Percentiles rank a stretch among this genome's conserved stretches.
Conservation (phyloP, 2,888 invertebrate genomes). For the Cataglyphis rosenhaueri region DNA sequence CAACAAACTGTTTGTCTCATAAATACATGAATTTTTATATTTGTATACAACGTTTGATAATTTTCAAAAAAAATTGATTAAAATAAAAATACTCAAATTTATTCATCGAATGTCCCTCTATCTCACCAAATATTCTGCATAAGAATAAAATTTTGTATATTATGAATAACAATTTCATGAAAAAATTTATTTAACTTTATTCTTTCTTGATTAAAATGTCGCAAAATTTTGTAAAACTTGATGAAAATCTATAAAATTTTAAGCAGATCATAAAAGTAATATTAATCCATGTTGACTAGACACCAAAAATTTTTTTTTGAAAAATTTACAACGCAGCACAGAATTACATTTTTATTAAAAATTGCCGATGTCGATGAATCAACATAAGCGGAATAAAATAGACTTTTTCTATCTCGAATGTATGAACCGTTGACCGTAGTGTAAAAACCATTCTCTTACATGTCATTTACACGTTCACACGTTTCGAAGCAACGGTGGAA, state of each 20-base stretch:
- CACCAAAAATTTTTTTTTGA: background rate
- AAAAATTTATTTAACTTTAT: constrained; percentile 14
- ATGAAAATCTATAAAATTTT: background rate
- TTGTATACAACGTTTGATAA: background rate
- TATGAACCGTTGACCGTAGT: background rate
- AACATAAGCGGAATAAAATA: background rate
- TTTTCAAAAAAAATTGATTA: background rate
- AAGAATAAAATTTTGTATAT: background rate
- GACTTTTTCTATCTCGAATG: background rate
- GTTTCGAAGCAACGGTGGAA: constrained; percentile 56
- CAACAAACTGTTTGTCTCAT: background rate
- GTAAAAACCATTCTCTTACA: constrained; percentile 31
- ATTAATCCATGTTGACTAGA: background rate
- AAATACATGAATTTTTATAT: background rate
- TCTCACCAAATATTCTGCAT: background rate
- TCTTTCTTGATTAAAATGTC: background rate
- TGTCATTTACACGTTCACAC: constrained; percentile 51
- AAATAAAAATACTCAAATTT: background rate
- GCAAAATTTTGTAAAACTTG: background rate
- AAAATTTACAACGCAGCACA: background rate
- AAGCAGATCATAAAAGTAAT: background rate
- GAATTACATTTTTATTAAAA: background rate
- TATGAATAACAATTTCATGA: background rate
- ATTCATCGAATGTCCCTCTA: background rate
- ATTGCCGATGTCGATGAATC: background rate